Evolutionary conservation across 2,888 invertebrate species (phyloP).

Genomic region (Drosophila borealis): DNA sequence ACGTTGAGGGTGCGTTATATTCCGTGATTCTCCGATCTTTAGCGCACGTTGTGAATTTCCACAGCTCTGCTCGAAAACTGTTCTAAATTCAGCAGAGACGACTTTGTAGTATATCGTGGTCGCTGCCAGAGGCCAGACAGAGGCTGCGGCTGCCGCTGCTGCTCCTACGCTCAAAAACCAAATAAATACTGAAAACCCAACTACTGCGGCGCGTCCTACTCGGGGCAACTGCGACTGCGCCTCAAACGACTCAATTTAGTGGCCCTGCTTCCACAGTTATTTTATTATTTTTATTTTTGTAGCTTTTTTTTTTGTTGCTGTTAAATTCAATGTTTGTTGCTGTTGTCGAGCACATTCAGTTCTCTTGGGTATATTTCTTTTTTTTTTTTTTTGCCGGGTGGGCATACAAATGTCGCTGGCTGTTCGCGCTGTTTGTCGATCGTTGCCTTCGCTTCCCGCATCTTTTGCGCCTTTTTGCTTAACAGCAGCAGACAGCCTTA

Average conservation of each 20-base stretch:
- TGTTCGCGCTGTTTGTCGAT: constrained; percentile 39
- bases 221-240: constrained; percentile 56
- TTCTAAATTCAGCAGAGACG: constrained; percentile 66
- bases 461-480: constrained; percentile 74
- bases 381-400: constrained; percentile 30
- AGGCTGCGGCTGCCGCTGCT: constrained; percentile 42
- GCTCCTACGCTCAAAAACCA: constrained; percentile 28
- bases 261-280: constrained; percentile 57
- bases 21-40: constrained; percentile 41
- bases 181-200: constrained; percentile 24
- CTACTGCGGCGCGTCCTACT: constrained; percentile 60
- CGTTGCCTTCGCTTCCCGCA: constrained; percentile 69
- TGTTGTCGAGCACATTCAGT: constrained; percentile 15
- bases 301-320: constrained; percentile 38
- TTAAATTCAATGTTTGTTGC: constrained; percentile 51
- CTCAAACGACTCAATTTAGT: constrained; percentile 73
- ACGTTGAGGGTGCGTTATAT: constrained; percentile 42
- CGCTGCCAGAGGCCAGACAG: constrained; percentile 36
- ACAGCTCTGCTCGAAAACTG: constrained; percentile 62
- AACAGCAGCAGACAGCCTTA: constrained; percentile 56
- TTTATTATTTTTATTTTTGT: constrained; percentile 25
- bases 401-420: constrained; percentile 23
- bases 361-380: constrained; percentile 26
- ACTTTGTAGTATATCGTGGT: constrained; percentile 47
- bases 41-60: constrained; percentile 55